These are phyloP conservation scores for Eupelmus urozonus DNA, from an alignment of 2,888 invertebrate genomes.

Conservation along the genomic window DNA sequence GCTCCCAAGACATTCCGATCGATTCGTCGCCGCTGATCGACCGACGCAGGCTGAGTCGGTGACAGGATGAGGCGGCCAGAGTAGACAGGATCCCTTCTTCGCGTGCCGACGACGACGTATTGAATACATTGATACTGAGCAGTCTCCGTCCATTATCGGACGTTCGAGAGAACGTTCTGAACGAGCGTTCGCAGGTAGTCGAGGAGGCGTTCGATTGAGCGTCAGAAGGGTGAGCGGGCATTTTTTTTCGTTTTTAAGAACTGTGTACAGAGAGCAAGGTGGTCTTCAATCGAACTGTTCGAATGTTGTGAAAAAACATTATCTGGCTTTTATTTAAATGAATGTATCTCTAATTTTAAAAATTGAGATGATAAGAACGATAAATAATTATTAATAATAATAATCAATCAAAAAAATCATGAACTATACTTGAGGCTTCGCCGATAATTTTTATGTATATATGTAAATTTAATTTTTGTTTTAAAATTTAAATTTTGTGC, in stretches of 20 bases:
- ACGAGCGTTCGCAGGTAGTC: constrained; percentile 55
- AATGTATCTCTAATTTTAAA: too few relatives aligned
- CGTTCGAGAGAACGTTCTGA: constrained; percentile 54
- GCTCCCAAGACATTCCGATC: constrained; percentile 60
- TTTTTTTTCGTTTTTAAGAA: neutral
- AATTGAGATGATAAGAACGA: too few relatives aligned
- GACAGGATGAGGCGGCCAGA: constrained; percentile 42
- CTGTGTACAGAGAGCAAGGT: neutral
- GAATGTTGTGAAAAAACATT: too few relatives aligned
- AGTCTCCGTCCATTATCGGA: constrained; percentile 58
- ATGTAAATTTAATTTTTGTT: too few relatives aligned
- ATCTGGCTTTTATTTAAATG: too few relatives aligned
- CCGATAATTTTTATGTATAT: too few relatives aligned
- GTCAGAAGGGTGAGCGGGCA: neutral
- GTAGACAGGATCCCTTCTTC: constrained; percentile 39
- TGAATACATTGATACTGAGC: constrained; percentile 30
- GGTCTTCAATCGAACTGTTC: too few relatives aligned
- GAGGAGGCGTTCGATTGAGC: constrained; percentile 42
- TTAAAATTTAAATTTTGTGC: too few relatives aligned
- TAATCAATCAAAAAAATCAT: too few relatives aligned
- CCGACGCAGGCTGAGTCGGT: constrained; percentile 51
- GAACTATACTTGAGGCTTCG: too few relatives aligned
- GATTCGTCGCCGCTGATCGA: constrained; percentile 58
- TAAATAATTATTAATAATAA: too few relatives aligned
- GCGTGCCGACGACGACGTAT: constrained; percentile 24